These are phyloP conservation scores for Calephelis perditalis DNA, from an alignment of 2,888 invertebrate species.

Conservation along the genomic window DNA sequence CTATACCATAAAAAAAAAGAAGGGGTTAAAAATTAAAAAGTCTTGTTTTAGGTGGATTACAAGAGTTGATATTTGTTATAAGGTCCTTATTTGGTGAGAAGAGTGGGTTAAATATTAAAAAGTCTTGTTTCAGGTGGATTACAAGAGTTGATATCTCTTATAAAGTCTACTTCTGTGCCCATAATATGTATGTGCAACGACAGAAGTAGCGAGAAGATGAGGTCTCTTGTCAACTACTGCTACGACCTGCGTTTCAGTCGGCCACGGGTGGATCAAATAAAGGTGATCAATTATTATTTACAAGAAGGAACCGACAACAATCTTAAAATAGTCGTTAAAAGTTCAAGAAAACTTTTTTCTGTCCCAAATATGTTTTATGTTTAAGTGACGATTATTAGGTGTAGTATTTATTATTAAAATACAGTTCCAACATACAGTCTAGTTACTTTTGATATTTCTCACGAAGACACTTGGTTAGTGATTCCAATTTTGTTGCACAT, in stretches of 20 bases:
- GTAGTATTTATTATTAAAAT: too few relatives aligned
- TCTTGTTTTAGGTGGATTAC: slow-evolving; percentile 84
- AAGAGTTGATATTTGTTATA: slow-evolving; percentile 94
- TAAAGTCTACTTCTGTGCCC: slow-evolving; percentile 92
- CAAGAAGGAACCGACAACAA: too few relatives aligned
- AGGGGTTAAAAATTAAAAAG: background rate
- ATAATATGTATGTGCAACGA: slow-evolving; percentile 99
- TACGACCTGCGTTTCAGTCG: slow-evolving; percentile 92
- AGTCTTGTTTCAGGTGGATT: slow-evolving; percentile 82
- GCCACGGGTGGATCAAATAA: slow-evolving; percentile 94
- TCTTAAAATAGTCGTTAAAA: too few relatives aligned
- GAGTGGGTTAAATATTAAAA: background rate
- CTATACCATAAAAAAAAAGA: too few relatives aligned
- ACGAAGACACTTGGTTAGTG: too few relatives aligned
- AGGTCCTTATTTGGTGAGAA: slow-evolving; percentile 67
- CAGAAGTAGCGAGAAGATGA: slow-evolving; percentile 93
- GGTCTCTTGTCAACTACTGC: slow-evolving; percentile 94
- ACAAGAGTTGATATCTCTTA: slow-evolving; percentile 94
- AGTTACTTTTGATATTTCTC: too few relatives aligned
- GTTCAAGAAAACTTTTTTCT: too few relatives aligned
- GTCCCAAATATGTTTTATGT: too few relatives aligned
- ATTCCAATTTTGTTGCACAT: too few relatives aligned
- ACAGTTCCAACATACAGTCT: too few relatives aligned
- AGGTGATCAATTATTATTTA: slow-evolving; percentile 65
- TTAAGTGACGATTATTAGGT: too few relatives aligned